phyloP scores from a whole-genome alignment of 2,888 invertebrate genomes.

The Physocephala rufipes region DNA sequence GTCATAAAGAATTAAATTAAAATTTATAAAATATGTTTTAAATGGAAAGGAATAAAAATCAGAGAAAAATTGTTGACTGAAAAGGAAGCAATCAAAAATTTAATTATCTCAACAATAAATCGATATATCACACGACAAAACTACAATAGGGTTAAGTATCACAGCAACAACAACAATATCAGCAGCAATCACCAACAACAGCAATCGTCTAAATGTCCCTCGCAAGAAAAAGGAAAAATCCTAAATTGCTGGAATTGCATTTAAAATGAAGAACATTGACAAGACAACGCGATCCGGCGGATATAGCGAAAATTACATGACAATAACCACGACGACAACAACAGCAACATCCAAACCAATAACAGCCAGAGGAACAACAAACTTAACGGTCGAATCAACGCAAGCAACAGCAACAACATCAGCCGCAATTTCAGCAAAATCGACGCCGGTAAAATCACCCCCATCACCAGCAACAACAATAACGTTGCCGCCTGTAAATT shows the following conservation, averaged over 20 bases:
- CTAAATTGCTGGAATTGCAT: conserved; percentile 51
- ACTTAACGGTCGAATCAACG: conserved; percentile 46
- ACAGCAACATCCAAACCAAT: conserved; percentile 45
- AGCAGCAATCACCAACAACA: conserved; percentile 21
- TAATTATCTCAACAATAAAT: background rate
- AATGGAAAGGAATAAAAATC: too few species aligned
- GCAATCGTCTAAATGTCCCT: conserved; percentile 48
- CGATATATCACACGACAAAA: too few species aligned
- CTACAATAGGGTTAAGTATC: too few species aligned
- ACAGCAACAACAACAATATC: conserved; percentile 18
- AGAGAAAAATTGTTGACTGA: conserved; percentile 32
- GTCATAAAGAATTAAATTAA: too few species aligned
- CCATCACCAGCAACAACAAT: conserved; percentile 40
- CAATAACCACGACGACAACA: conserved; percentile 45
- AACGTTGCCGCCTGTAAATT: conserved; percentile 30
- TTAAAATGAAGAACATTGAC: conserved; percentile 67
- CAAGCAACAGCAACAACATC: conserved; percentile 45
- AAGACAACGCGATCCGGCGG: conserved; percentile 61
- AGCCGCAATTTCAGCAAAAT: conserved; percentile 33
- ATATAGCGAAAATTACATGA: conserved; percentile 50
- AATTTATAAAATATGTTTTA: background rate
- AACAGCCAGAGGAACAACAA: conserved; percentile 46
- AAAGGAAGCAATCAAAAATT: background rate
- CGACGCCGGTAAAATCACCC: conserved; percentile 37
- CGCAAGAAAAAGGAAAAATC: conserved; percentile 47